Evolutionary conservation across 2,113 vertebrate genomes (phyloP).

Genomic region (Probosciger aterrimus): DNA sequence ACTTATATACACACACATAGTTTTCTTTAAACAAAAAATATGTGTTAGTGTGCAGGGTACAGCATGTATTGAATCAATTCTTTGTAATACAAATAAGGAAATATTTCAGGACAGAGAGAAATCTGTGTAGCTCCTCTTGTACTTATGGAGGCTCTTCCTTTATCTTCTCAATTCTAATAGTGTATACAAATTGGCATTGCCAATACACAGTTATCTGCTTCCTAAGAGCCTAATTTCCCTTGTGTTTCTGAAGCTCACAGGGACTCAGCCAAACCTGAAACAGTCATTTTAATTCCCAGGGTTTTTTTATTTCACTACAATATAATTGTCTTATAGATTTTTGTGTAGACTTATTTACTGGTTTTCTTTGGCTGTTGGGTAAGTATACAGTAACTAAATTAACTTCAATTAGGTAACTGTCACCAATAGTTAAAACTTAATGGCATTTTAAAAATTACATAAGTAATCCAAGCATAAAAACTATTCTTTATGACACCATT

Average conservation of each 20-base stretch:
- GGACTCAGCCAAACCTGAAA: background rate
- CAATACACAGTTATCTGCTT: background rate
- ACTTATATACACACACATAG: background rate
- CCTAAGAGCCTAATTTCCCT: background rate
- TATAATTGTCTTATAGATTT: slow-evolving; percentile 43
- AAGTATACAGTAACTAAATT: background rate
- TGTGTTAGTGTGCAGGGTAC: background rate
- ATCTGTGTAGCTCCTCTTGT: background rate
- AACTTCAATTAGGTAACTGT: background rate
- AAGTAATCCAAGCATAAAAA: slow-evolving; percentile 22
- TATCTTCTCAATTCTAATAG: background rate
- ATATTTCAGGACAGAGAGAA: background rate
- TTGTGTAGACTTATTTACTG: background rate
- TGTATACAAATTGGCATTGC: background rate
- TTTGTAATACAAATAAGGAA: background rate
- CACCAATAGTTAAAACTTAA: slow-evolving; percentile 9
- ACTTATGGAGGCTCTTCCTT: background rate
- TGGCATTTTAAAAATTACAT: background rate
- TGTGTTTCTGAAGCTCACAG: background rate
- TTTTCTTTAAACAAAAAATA: background rate
- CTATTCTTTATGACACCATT: background rate
- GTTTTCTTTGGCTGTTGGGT: background rate
- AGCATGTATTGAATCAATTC: background rate
- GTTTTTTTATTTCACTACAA: background rate
- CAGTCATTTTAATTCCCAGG: background rate